A percentile compares a stretch with the other conserved stretches of the same genome.
These are phyloP conservation scores for Gallinago jamesoni DNA, from an alignment of 2,113 vertebrate genomes.

Conservation along the genomic window DNA sequence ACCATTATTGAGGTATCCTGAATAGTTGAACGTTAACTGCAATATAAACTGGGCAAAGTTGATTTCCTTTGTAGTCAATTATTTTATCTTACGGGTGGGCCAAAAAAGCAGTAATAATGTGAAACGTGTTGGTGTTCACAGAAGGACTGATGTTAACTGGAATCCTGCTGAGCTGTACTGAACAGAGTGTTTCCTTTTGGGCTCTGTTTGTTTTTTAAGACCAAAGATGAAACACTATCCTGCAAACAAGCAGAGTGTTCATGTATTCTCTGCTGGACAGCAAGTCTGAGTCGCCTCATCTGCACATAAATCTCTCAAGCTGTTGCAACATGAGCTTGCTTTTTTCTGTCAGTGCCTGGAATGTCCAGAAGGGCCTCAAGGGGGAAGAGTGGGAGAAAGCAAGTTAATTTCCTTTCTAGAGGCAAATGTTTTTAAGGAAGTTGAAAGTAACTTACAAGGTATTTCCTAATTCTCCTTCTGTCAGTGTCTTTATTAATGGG, in stretches of 20 bases:
- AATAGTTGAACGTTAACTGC: not conserved
- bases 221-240: not conserved
- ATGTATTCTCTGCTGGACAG: conserved; percentile 42
- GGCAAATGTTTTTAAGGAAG: conserved; percentile 41
- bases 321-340: conserved; percentile 45
- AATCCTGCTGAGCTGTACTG: not conserved
- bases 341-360: conserved; percentile 23
- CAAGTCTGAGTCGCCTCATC: not conserved
- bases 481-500: not conserved
- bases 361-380: conserved; percentile 44
- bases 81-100: not conserved
- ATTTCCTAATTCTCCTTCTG: conserved; percentile 26
- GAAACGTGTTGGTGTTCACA: not conserved
- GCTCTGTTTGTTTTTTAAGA: conserved; percentile 12
- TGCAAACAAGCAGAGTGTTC: conserved; percentile 24
- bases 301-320: conserved; percentile 30
- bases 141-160: not conserved
- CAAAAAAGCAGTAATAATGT: not conserved
- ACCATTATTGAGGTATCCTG: not conserved
- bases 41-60: not conserved
- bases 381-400: conserved; percentile 47
- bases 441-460: conserved; percentile 13
- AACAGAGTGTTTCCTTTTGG: not conserved
- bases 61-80: not conserved
- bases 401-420: conserved; percentile 55